Evolutionary conservation across 2,113 vertebrate genomes (phyloP).

Genomic region (Pao palembangensis): DNA sequence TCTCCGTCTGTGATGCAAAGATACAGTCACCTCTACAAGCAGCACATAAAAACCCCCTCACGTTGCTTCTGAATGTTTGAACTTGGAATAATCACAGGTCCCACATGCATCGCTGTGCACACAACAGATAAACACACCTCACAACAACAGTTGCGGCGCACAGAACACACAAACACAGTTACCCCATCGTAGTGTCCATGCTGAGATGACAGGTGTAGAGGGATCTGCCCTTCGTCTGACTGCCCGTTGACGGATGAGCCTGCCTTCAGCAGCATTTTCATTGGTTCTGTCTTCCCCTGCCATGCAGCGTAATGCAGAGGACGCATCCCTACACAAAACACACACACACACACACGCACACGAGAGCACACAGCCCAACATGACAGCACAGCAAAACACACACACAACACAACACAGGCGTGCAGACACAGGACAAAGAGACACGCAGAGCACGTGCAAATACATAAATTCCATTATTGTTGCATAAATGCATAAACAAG

Average conservation of each 20-base stretch:
- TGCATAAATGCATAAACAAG: background rate
- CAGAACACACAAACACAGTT: slow-evolving; percentile 38
- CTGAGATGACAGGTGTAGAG: slow-evolving; percentile 91
- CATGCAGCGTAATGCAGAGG: slow-evolving; percentile 95
- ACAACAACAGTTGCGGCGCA: slow-evolving; percentile 12
- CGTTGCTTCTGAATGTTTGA: background rate
- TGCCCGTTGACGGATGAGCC: slow-evolving; percentile 93
- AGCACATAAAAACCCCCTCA: background rate
- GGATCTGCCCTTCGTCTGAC: slow-evolving; percentile 95
- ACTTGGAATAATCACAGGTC: slow-evolving; percentile 11
- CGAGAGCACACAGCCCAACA: slow-evolving; percentile 8
- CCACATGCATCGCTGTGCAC: slow-evolving; percentile 28
- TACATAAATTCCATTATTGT: background rate
- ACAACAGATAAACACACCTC: slow-evolving; percentile 11
- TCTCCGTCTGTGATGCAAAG: slow-evolving; percentile 63
- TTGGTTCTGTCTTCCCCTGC: slow-evolving; percentile 97
- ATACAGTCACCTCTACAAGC: background rate
- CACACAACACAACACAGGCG: slow-evolving; percentile 12
- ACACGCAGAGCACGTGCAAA: slow-evolving; percentile 18
- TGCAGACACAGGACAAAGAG: slow-evolving; percentile 24
- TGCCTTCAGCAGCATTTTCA: slow-evolving; percentile 96
- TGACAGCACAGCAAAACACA: slow-evolving; percentile 20
- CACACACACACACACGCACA: slow-evolving; percentile 22
- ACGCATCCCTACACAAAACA: slow-evolving; percentile 83
- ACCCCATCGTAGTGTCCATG: slow-evolving; percentile 98